Evolutionary conservation across 2,113 vertebrate genomes (phyloP), one percentile per base, ranked within the genome.

Genomic region (Pterophyllum scalare): DNA sequence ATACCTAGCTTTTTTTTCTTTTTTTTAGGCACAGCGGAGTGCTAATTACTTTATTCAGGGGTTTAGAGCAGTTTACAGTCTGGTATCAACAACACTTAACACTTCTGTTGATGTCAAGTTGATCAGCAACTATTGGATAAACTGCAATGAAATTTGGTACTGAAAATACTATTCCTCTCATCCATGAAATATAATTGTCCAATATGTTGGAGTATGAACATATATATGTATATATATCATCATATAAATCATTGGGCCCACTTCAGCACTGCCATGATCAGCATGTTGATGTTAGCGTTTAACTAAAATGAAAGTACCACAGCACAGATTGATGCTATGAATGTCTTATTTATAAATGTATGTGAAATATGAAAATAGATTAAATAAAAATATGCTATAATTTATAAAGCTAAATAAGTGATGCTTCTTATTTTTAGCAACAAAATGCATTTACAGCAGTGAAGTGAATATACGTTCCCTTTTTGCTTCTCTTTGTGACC

Each of bases 11-110:
- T 57, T 62, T 17, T 9, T 13, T 65, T 43, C 24, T 43, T 26
- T 67, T 46, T 75, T 84, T 58, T 22, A 82, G 62, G 59, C 28
- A 26, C 46, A 75, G 8, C 49, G 12, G 19, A 82, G 70, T 52
- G 76, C 5, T 79, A 52, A 83, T 76, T 33, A 35, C 17, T 57
- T 72, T 24, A 24, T 70, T 70, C 13, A 12, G 31, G 22, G 62
- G 59, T 75, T 65, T 22, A 49, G 19, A 57, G n/a, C 35, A 54
- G 6, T 76, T 14, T 26, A 19, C 43, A 58, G 9, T 56, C 17
- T 46, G 52, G 49, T 64, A 84, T 49, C 26, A 61, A 43, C 46
- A 61, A 26, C n/a, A 38, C n/a, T 33, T 35, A 61, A 26, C n/a
- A 38, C n/a, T 33, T 35, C 60, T 59, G 24, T 26, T 64, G 10